Evolutionary conservation across 2,797 vertebrate genomes (phyloP).

Genomic region (Picus viridis): DNA sequence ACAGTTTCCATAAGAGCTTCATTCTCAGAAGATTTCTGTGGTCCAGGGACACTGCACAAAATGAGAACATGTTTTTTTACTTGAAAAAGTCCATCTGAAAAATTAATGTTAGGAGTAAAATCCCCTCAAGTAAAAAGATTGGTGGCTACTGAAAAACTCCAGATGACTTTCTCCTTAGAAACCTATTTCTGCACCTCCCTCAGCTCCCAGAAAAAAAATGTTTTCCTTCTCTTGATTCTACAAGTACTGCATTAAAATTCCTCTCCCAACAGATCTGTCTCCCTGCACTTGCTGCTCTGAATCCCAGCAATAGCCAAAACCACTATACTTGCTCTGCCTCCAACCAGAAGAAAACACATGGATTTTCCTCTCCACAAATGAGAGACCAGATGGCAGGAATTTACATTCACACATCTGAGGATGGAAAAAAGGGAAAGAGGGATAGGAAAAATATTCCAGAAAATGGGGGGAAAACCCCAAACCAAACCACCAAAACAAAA

Average conservation of each 20-base stretch:
- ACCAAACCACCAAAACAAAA: not conserved
- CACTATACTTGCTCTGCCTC: not conserved
- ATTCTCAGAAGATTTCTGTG: slow-evolving; percentile 27
- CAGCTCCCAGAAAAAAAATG: not conserved
- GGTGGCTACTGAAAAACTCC: not conserved
- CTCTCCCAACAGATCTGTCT: not conserved
- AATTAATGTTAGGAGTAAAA: not conserved
- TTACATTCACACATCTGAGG: not conserved
- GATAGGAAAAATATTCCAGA: not conserved
- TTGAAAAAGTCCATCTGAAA: not conserved
- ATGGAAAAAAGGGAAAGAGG: not conserved
- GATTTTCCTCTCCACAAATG: not conserved
- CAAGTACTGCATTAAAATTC: not conserved
- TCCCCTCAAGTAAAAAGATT: not conserved
- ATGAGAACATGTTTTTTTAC: not conserved
- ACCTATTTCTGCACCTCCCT: not conserved
- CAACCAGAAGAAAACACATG: not conserved
- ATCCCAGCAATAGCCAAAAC: not conserved
- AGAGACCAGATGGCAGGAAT: not conserved
- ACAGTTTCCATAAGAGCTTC: not conserved
- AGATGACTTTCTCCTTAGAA: not conserved
- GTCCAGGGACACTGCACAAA: slow-evolving; percentile 56
- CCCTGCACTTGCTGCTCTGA: not conserved
- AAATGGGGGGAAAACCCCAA: not conserved
- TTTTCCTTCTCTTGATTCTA: not conserved